Evolutionary conservation across 2,797 vertebrate species (phyloP).

Genomic region (Triplophysa yarkandensis): DNA sequence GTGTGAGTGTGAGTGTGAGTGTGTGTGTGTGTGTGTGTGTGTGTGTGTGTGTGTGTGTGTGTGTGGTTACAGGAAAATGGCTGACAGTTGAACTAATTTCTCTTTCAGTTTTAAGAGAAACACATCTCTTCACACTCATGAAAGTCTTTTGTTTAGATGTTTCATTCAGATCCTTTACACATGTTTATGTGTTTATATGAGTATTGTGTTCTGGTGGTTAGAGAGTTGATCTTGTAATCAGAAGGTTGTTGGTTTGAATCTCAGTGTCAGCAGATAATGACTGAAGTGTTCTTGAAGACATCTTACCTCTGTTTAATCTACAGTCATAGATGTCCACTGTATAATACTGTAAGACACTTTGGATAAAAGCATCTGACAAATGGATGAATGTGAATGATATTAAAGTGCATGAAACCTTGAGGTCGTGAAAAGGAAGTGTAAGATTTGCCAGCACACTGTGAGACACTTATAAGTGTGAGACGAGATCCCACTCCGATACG

Average conservation of each 20-base stretch:
- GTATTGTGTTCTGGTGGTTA: no score
- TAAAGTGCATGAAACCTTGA: neutral
- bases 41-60: neutral
- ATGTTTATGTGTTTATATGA: no score
- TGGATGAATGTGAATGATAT: neutral
- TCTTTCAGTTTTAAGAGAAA: neutral
- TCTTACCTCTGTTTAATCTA: no score
- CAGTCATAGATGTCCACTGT: no score
- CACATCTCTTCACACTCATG: neutral
- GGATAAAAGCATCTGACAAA: no score
- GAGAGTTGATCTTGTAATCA: no score
- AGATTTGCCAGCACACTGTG: slow-evolving; percentile 16
- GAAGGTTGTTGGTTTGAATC: no score
- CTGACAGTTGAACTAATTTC: slow-evolving; percentile 9
- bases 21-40: neutral
- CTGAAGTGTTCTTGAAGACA: no score
- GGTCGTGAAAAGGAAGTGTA: neutral
- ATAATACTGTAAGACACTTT: no score
- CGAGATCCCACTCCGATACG: slow-evolving; percentile 29
- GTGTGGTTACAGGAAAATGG: slow-evolving; percentile 35
- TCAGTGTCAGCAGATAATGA: no score
- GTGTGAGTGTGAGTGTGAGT: neutral
- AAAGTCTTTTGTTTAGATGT: neutral
- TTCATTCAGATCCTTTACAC: neutral
- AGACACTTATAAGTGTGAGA: slow-evolving; percentile 13